These are phyloP conservation scores for Phenacoccus solenopsis DNA, from an alignment of 1,140 invertebrate genomes.

Conservation along the genomic window DNA sequence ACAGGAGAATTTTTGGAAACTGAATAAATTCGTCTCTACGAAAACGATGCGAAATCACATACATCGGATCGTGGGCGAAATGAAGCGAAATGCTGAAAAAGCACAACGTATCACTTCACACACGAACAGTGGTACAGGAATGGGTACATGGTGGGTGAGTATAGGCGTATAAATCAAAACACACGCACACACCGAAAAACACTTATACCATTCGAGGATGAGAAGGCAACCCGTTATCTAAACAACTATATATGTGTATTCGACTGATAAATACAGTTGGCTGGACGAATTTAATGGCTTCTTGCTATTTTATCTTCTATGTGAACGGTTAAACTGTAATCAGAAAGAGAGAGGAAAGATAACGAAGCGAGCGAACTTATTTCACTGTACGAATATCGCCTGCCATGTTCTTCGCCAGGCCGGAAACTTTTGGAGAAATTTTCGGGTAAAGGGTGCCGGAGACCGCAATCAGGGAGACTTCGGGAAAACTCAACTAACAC, in stretches of 20 bases:
- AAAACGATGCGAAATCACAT: no score
- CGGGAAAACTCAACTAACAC: not conserved
- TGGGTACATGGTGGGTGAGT: not conserved
- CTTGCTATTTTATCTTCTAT: slow-evolving; percentile 15
- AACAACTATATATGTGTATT: slow-evolving; percentile 3
- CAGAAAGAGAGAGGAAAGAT: slow-evolving; percentile 10
- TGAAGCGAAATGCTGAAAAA: no score
- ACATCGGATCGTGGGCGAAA: no score
- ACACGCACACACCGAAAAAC: not conserved
- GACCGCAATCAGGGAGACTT: not conserved
- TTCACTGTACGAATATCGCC: not conserved
- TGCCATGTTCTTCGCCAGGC: slow-evolving; percentile 4
- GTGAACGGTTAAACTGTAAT: slow-evolving; percentile 9
- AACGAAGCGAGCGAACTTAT: slow-evolving; percentile 16
- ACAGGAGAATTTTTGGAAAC: no score
- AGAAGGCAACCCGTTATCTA: not conserved
- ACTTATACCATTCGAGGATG: not conserved
- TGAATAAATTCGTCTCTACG: no score
- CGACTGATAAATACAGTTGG: slow-evolving; percentile 16
- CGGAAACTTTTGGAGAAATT: slow-evolving; percentile 6
- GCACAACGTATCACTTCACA: no score
- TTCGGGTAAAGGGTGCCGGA: not conserved
- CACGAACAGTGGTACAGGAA: not conserved
- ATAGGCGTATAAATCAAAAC: not conserved
- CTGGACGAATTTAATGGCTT: slow-evolving; percentile 12